Percentiles rank a stretch among this genome's conserved stretches.
Evolutionary conservation across 1,140 invertebrate genomes (phyloP).

Genomic region (Cydia strobilella): DNA sequence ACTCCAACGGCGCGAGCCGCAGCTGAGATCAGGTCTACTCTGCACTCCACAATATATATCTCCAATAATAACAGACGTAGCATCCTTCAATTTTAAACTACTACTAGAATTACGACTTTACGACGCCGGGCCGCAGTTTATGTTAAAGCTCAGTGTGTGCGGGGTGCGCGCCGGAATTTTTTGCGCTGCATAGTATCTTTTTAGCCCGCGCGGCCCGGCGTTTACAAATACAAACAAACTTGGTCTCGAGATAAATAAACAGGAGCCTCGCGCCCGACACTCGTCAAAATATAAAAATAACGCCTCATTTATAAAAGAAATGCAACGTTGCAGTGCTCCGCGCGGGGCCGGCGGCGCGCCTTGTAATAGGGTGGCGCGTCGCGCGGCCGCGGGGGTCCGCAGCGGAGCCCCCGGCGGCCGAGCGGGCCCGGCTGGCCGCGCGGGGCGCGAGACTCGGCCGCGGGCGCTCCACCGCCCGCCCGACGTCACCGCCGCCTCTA

Average conservation of each 20-base stretch:
- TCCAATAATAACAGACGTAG: slow-evolving; percentile 68
- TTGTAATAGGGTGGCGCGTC: slow-evolving; percentile 34
- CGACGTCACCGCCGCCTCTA: slow-evolving; percentile 38
- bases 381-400: slow-evolving; percentile 32
- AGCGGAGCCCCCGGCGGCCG: background rate
- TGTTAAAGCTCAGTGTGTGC: slow-evolving; percentile 69
- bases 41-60: slow-evolving; percentile 72
- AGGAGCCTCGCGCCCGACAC: slow-evolving; percentile 51
- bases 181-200: slow-evolving; percentile 40
- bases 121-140: slow-evolving; percentile 47
- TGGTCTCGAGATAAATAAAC: slow-evolving; percentile 77
- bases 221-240: slow-evolving; percentile 73
- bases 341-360: slow-evolving; percentile 34
- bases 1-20: slow-evolving; percentile 62
- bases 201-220: slow-evolving; percentile 46
- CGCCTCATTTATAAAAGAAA: slow-evolving; percentile 71
- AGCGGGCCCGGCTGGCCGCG: background rate
- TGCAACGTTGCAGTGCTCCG: slow-evolving; percentile 59
- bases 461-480: slow-evolving; percentile 40
- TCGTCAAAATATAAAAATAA: slow-evolving; percentile 64
- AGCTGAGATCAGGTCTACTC: slow-evolving; percentile 74
- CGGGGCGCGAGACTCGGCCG: background rate
- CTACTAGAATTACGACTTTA: slow-evolving; percentile 62
- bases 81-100: slow-evolving; percentile 73
- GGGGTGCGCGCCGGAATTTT: slow-evolving; percentile 30